Evolutionary conservation across 2,113 vertebrate genomes (phyloP), one percentile per base, ranked within the genome.

Genomic region (Sebastes schlegelii): DNA sequence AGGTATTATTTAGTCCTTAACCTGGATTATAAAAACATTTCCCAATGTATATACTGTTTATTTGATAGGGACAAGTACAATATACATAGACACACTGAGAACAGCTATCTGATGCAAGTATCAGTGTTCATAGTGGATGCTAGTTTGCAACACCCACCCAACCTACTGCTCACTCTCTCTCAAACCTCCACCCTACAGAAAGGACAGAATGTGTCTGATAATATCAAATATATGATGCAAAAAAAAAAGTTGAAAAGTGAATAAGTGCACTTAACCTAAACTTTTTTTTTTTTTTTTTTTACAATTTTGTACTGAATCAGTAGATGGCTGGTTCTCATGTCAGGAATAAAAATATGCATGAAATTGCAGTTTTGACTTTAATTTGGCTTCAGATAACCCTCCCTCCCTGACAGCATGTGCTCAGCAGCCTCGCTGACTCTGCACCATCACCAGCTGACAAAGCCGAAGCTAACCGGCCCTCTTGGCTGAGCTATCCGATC

Each of bases 381-480:
- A 82, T 55, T 49, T 64, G 26, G 14, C 58, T 45, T 45, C 21
- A 63, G 58, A 34, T 46, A 62, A 46, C 0, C 58, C 23, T 34
- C 51, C 51, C 74, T 52, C 74, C 58, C 65, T 61, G 66, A 75
- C 65, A 57, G 58, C 66, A 82, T 80, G 68, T 46, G 65, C 55
- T 71, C 14, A 57, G 61, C 76, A 82, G 70, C 55, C 57, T 55
- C 1, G 58, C 74, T 89, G 75, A 86, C 70, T 12, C 11, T 76
- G 81, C 81, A 89, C 55, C 45, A 74, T 65, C 45, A 85, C 74
- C 61, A 90, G 87, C 85, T 86, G 90, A 83, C 78, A 74, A 58
- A 79, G 77, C 89, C 17, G 5, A 7, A 26, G 8, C 74, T 61
- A 46, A 67, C 70, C 13, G 42, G n/a, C 2, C 17, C 58, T 60